Conservation (phyloP, 1,140 invertebrate species). For the Drosophila jambulina region DNA sequence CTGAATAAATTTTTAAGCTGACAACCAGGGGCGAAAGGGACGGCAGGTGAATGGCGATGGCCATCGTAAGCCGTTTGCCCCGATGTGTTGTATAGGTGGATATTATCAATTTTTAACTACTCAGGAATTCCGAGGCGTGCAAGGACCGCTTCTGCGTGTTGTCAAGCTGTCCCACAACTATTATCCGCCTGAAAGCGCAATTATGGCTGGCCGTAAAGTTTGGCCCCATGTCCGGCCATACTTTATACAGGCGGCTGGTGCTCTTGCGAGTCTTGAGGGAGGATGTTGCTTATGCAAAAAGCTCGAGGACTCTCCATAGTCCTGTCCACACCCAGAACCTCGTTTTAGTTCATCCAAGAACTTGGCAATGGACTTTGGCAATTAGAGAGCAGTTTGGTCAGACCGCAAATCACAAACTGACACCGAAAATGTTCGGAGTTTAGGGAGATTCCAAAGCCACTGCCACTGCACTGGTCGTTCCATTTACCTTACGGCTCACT, state of each 20-base stretch:
- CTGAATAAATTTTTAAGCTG: slow-evolving; percentile 27
- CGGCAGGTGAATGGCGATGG: not conserved
- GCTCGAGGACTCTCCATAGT: not conserved
- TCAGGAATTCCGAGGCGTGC: slow-evolving; percentile 42
- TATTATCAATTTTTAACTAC: slow-evolving; percentile 70
- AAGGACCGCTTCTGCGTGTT: slow-evolving; percentile 8
- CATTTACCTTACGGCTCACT: slow-evolving; percentile 10
- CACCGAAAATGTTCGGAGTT: slow-evolving; percentile 29
- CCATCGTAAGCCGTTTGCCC: not conserved
- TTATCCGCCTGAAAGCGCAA: slow-evolving; percentile 61
- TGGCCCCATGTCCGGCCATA: slow-evolving; percentile 27
- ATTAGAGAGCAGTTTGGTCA: slow-evolving; percentile 36
- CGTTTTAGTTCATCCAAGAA: not conserved
- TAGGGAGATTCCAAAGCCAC: not conserved
- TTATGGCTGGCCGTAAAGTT: slow-evolving; percentile 61
- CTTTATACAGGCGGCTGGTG: slow-evolving; percentile 17
- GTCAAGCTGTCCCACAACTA: slow-evolving; percentile 24
- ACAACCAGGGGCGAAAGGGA: slow-evolving; percentile 7
- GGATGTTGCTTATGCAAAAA: slow-evolving; percentile 19
- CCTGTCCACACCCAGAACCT: not conserved
- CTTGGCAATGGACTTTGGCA: slow-evolving; percentile 18
- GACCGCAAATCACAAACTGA: slow-evolving; percentile 46
- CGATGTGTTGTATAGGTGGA: slow-evolving; percentile 17
- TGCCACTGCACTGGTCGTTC: not conserved
- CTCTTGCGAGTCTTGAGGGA: slow-evolving; percentile 15